A percentile compares a stretch with the other conserved stretches of the same genome.
These are phyloP conservation scores for Montipora sp. DNA, from an alignment of 64 coral and sea anemone species.

Conservation along the genomic window DNA sequence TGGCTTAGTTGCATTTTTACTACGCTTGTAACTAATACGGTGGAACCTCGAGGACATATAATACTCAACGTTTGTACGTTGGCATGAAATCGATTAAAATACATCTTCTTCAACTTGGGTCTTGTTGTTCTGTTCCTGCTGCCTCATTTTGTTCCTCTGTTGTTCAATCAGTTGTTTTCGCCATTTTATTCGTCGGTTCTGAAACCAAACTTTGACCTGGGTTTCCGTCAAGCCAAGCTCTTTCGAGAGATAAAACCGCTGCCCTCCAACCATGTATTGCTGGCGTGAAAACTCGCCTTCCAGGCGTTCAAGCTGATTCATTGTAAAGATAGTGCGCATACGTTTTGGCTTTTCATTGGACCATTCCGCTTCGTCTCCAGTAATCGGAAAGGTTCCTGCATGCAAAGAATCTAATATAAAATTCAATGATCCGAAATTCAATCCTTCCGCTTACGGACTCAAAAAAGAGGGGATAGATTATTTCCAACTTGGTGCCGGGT, in stretches of 20 bases:
- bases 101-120: neutral
- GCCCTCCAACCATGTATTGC: slow-evolving; percentile 73
- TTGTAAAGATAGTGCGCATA: slow-evolving; percentile 68
- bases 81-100: neutral
- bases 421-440: neutral
- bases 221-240: slow-evolving; percentile 71
- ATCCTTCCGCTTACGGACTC: too few species aligned
- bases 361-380: slow-evolving; percentile 26
- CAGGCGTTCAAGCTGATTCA: slow-evolving; percentile 64
- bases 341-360: slow-evolving; percentile 60
- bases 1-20: too few species aligned
- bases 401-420: neutral
- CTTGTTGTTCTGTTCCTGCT: neutral
- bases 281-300: slow-evolving; percentile 70
- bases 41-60: too few species aligned
- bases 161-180: slow-evolving; percentile 60
- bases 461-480: too few species aligned
- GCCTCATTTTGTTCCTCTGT: slow-evolving; percentile 29
- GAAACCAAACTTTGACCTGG: slow-evolving; percentile 82
- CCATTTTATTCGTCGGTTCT: slow-evolving; percentile 79
- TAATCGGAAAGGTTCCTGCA: neutral
- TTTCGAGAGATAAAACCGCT: slow-evolving; percentile 62
- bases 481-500: too few species aligned
- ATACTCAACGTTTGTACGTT: too few species aligned
- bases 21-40: too few species aligned